These are phyloP conservation scores for Microcebus tavaratra DNA, from an alignment of 2,113 vertebrate genomes.

Conservation along the genomic window DNA sequence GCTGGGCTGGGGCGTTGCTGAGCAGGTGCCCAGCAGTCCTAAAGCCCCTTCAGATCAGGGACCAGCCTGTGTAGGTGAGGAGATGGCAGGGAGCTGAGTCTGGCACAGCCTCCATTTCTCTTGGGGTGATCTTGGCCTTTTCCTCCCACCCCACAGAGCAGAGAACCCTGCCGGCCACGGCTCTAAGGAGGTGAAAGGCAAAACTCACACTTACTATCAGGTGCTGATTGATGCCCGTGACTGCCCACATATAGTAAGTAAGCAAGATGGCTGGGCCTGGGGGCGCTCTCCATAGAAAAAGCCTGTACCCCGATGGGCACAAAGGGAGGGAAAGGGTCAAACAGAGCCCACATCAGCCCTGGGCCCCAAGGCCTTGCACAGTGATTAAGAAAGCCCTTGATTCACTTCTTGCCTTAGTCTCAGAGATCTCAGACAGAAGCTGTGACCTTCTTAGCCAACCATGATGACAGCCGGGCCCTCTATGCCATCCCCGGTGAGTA, in stretches of 20 bases:
- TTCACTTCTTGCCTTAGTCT: constrained; percentile 85
- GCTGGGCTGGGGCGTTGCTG: background rate
- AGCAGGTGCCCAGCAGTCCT: no score
- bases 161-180: constrained; percentile 90
- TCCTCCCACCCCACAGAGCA: constrained; percentile 66
- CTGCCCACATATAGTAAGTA: constrained; percentile 97
- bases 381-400: background rate
- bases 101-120: background rate
- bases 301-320: background rate
- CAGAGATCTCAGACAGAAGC: constrained; percentile 98
- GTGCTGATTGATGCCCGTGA: constrained; percentile 96
- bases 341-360: background rate
- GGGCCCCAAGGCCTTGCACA: background rate
- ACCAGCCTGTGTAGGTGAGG: background rate
- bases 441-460: constrained; percentile 97
- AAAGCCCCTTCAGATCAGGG: background rate
- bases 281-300: background rate
- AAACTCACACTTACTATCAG: constrained; percentile 98
- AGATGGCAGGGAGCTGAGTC: background rate
- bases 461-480: constrained; percentile 97
- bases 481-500: constrained; percentile 96
- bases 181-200: constrained; percentile 97
- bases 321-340: background rate
- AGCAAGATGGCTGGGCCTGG: background rate
- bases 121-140: background rate